Evolutionary conservation across 2,797 vertebrate genomes (phyloP).

Genomic region (Sarcoramphus papa): DNA sequence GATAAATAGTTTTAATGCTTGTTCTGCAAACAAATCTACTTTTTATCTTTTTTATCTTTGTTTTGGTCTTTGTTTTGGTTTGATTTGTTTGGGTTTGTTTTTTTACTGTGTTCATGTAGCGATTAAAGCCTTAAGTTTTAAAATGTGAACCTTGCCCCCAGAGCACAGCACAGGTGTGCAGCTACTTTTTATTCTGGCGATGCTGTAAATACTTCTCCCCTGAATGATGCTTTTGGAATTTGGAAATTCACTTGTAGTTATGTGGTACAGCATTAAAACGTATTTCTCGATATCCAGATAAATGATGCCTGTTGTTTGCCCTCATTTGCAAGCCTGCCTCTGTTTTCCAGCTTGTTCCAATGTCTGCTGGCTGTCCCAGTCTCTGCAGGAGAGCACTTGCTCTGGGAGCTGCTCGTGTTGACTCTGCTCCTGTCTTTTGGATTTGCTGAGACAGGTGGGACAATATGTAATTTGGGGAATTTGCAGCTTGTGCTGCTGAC

Average conservation of each 20-base stretch:
- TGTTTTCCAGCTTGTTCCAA: neutral
- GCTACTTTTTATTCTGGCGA: neutral
- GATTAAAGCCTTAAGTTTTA: neutral
- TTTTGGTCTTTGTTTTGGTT: neutral
- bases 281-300: constrained; percentile 38
- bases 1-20: constrained; percentile 40
- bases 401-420: neutral
- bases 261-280: constrained; percentile 52
- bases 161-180: neutral
- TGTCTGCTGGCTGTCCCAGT: neutral
- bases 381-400: neutral
- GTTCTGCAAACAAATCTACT: constrained; percentile 9
- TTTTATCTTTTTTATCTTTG: neutral
- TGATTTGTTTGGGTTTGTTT: neutral
- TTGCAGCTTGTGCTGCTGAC: neutral
- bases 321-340: neutral
- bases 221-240: neutral
- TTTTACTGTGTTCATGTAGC: neutral
- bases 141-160: constrained; percentile 2
- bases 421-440: neutral
- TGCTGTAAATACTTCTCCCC: constrained; percentile 6
- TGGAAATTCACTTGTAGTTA: constrained; percentile 17
- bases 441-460: neutral
- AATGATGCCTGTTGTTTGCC: constrained; percentile 15
- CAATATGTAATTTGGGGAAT: accelerated